phyloP scores from a whole-genome alignment of 2,888 invertebrate genomes.

The Alloscopus bannaensis region DNA sequence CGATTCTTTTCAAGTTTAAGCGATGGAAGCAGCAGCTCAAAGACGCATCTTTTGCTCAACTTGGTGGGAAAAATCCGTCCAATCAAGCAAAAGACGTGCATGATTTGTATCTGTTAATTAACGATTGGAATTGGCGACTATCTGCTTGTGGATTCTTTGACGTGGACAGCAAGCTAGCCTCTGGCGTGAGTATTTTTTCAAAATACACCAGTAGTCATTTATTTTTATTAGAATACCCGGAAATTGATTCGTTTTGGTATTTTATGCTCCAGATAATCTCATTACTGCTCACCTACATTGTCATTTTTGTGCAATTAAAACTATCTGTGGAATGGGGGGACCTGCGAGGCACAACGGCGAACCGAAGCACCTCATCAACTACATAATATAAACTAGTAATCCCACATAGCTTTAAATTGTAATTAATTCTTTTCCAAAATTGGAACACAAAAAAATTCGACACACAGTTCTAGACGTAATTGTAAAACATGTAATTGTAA shows the following conservation, averaged over 20 bases:
- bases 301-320: constrained; percentile 15
- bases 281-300: not conserved
- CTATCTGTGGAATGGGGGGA: constrained; percentile 19
- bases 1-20: constrained; percentile 28
- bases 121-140: constrained; percentile 35
- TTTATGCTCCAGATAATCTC: constrained; percentile 4
- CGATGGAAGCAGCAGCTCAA: constrained; percentile 18
- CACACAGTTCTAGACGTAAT: not conserved
- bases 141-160: constrained; percentile 34
- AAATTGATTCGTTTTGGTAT: not conserved
- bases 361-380: no score
- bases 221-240: no score
- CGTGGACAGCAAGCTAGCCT: constrained; percentile 28
- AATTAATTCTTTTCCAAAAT: not conserved
- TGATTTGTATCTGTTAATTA: constrained; percentile 23
- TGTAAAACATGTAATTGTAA: not conserved
- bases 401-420: no score
- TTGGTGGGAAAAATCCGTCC: not conserved
- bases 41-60: not conserved
- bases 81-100: constrained; percentile 9
- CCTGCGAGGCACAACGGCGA: not conserved
- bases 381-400: no score
- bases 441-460: not conserved
- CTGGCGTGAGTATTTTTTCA: constrained; percentile 23
- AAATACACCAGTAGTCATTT: not conserved